phyloP scores from a whole-genome alignment of 2,113 vertebrate genomes.

The Pholis gunnellus region DNA sequence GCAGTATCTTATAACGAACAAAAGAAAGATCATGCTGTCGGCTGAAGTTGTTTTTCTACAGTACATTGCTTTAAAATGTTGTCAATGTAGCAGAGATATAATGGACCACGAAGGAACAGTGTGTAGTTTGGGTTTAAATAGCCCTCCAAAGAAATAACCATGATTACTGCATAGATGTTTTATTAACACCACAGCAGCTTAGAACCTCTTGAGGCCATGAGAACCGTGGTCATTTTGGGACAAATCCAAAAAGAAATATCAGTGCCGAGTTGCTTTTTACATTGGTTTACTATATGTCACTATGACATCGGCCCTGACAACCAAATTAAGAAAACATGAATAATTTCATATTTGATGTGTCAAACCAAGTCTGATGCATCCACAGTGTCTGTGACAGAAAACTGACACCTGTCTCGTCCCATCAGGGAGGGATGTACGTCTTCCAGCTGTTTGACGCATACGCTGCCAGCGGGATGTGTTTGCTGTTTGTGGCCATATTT shows the following conservation, averaged over 20 bases:
- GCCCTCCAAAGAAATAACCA: neutral
- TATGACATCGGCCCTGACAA: neutral
- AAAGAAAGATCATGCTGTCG: neutral
- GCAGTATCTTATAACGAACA: neutral
- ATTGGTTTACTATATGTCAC: neutral
- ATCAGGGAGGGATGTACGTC: conserved; percentile 97
- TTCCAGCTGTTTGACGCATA: conserved; percentile 98
- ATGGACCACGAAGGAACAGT: neutral
- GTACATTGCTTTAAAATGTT: neutral
- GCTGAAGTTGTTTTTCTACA: neutral
- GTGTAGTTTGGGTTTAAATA: neutral
- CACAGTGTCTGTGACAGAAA: conserved; percentile 11
- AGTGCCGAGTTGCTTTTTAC: neutral
- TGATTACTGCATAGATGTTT: neutral
- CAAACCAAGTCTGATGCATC: neutral
- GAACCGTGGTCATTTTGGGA: neutral
- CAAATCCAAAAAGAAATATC: neutral
- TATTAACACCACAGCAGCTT: neutral
- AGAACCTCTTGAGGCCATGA: neutral
- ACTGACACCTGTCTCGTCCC: conserved; percentile 38
- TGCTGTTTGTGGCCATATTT: conserved; percentile 98
- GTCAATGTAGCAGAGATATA: neutral
- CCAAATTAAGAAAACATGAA: conserved; percentile 1
- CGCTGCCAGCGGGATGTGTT: conserved; percentile 97
- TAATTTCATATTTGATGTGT: conserved; percentile 5